Percentiles rank a stretch among this genome's conserved stretches.
These are phyloP conservation scores for Pristionchus fissidentatus DNA, from an alignment of 2,888 invertebrate genomes.

Conservation along the genomic window DNA sequence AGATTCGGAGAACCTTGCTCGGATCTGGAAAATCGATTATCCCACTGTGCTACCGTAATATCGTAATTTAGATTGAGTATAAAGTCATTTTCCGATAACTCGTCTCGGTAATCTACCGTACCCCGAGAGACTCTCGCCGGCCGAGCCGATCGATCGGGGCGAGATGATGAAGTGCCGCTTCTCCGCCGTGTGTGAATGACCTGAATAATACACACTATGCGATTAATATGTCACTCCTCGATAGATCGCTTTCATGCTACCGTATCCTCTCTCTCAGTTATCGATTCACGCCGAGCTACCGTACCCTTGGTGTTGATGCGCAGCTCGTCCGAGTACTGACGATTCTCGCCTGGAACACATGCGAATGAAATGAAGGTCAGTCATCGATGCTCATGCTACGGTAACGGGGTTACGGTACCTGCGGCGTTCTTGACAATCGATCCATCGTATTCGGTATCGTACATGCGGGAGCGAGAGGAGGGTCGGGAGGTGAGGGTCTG, in stretches of 20 bases:
- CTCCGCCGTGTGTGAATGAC: slow-evolving; percentile 50
- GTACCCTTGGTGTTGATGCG: slow-evolving; percentile 47
- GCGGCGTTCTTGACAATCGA: slow-evolving; percentile 53
- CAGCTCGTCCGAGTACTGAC: slow-evolving; percentile 51
- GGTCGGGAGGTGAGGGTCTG: slow-evolving; percentile 62
- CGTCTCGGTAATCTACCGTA: slow-evolving; percentile 3
- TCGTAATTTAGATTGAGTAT: background rate
- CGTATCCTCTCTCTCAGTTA: too few species aligned
- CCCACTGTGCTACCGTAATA: background rate
- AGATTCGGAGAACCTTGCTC: slow-evolving; percentile 63
- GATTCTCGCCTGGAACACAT: slow-evolving; percentile 44
- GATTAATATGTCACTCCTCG: background rate
- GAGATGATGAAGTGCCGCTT: slow-evolving; percentile 63
- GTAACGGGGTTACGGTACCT: slow-evolving; percentile 13
- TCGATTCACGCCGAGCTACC: background rate
- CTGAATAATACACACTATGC: background rate
- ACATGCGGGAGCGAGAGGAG: slow-evolving; percentile 56
- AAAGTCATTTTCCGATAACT: background rate
- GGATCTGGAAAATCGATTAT: slow-evolving; percentile 52
- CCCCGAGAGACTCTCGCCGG: slow-evolving; percentile 51
- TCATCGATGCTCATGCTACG: background rate
- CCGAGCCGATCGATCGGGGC: slow-evolving; percentile 62
- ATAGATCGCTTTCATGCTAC: too few species aligned
- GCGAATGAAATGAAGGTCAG: background rate
- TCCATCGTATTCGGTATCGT: slow-evolving; percentile 61